These are phyloP conservation scores for Philypnodon macrostomus DNA, from an alignment of 2,797 vertebrate genomes.

Conservation along the genomic window DNA sequence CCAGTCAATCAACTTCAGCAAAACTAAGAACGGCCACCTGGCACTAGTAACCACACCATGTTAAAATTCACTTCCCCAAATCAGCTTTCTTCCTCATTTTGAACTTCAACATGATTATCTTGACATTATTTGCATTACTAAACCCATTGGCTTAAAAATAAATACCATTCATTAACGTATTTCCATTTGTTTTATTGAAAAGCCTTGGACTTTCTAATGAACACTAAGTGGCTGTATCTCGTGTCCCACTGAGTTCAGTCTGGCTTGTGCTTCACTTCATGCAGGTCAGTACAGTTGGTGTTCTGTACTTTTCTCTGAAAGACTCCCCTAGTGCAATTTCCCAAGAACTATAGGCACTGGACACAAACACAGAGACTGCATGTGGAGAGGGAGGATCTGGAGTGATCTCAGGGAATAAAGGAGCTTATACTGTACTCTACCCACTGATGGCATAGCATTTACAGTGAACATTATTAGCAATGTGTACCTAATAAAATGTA, in stretches of 20 bases:
- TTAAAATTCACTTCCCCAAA: too few species aligned
- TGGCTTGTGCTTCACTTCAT: constrained; percentile 3
- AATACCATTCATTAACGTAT: too few species aligned
- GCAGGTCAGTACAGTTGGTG: constrained; percentile 24
- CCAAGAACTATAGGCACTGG: constrained; percentile 26
- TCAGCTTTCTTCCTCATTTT: too few species aligned
- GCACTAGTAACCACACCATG: too few species aligned
- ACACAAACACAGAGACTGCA: constrained; percentile 16
- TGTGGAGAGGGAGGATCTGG: constrained; percentile 9
- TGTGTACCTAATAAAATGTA: too few species aligned
- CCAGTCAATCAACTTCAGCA: too few species aligned
- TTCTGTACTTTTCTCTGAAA: constrained; percentile 48
- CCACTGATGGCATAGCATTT: too few species aligned
- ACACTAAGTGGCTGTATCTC: neutral
- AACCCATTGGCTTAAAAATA: too few species aligned
- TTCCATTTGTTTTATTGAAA: neutral
- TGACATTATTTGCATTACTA: too few species aligned
- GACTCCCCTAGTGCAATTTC: constrained; percentile 31
- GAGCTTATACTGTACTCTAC: neutral
- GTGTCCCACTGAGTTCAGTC: neutral
- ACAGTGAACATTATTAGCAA: too few species aligned
- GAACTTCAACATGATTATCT: too few species aligned
- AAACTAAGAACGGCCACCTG: too few species aligned
- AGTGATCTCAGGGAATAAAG: neutral
- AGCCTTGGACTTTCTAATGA: neutral